Base-by-base conservation (phyloP, 2,113 vertebrate genomes). In the Entomyzon cyanotis region DNA sequence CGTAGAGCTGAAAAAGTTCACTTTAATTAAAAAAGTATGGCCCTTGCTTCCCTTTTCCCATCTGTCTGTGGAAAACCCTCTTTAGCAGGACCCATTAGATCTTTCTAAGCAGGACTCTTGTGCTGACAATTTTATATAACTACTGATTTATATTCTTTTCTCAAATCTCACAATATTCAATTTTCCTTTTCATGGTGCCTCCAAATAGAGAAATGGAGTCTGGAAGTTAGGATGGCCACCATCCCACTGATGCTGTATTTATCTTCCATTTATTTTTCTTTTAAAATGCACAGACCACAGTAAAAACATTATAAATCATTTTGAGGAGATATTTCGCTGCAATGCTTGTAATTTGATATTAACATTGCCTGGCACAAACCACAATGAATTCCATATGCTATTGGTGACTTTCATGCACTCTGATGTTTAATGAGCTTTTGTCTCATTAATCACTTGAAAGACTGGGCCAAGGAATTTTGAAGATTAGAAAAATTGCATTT, bases 11-110 rank as follows among this genome's bases (percentile, higher is more conserved):
- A 88, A 83, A 80, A 93, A 63, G 78, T 90, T 95, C 70, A 35
- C 46, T 91, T 69, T 3, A 69, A 78, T 64, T 78, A 6, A 80
- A 95, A 73, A 91, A 91, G 78, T 74, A 69, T 74, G 67, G 17
- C 79, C 62, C 81, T 89, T 78, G 68, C 56, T 95, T 95, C 63
- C 78, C 50, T 84, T 74, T 89, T 85, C 42, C 93, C 94, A 95
- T 95, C 87, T 96, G 93, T 50, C 78, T 83, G 25, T 14, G 39
- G 50, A 85, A 91, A 90, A 19, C 21, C 49, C 59, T 84, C 50
- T 89, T 79, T 37, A 85, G 39, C 59, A 84, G 67, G 82, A 37
- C 23, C 59, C 55, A 11, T 10, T 67, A 42, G 42, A 93, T 93
- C 53, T 87, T 37, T 47, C 76, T 89, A 62, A 87, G 70, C 28